Evolutionary conservation across 2,888 invertebrate genomes (phyloP).

Genomic region (Melanostoma mellinum): DNA sequence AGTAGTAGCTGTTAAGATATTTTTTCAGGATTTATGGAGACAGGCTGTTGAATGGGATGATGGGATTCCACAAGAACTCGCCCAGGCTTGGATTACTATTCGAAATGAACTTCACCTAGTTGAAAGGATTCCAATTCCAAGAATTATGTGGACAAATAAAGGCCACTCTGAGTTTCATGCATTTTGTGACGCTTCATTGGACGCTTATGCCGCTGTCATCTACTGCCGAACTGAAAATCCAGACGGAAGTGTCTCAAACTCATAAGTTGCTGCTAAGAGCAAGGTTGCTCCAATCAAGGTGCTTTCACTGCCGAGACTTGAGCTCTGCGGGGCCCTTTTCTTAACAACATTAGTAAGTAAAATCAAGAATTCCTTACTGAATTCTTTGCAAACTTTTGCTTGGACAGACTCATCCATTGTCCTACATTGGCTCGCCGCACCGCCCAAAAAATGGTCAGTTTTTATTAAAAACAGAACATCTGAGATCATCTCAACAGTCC

Average conservation of each 20-base stretch:
- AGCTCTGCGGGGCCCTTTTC: no score
- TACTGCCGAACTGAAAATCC: conserved; percentile 20
- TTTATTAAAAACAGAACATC: conserved; percentile 29
- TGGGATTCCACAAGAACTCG: background rate
- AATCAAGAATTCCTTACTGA: conserved; percentile 23
- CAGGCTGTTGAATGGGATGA: conserved; percentile 10
- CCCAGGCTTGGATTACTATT: conserved; percentile 5
- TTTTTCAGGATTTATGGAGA: conserved; percentile 24
- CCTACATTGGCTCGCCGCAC: conserved; percentile 21
- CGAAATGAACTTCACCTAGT: conserved; percentile 10
- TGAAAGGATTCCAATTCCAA: conserved; percentile 1
- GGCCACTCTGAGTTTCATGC: no score
- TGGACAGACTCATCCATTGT: conserved; percentile 38
- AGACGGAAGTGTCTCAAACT: conserved; percentile 1
- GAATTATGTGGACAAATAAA: conserved; percentile 16
- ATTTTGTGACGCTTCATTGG: conserved; percentile 30
- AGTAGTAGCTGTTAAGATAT: no score
- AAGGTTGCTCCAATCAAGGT: conserved; percentile 11
- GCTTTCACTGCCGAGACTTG: no score
- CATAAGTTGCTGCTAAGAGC: no score
- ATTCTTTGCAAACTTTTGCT: background rate
- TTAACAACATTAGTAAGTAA: conserved; percentile 10
- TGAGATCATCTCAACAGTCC: conserved; percentile 53
- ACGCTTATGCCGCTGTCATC: conserved; percentile 9
- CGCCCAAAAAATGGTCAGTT: conserved; percentile 34